These are phyloP conservation scores for Telenomus remus DNA, from an alignment of 1,140 invertebrate species.

Conservation along the genomic window DNA sequence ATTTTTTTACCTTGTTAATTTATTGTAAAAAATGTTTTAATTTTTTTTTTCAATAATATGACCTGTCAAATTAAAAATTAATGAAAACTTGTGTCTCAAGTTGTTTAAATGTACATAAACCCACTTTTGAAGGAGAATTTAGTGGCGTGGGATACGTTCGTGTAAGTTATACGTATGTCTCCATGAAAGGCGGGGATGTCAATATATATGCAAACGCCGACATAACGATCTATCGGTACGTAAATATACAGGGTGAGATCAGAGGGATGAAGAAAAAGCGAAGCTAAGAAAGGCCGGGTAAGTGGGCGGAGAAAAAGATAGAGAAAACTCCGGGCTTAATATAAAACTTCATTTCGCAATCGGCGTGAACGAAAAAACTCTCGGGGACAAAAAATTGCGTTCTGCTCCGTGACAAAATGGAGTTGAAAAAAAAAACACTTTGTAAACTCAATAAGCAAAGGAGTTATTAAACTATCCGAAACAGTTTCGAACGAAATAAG, in stretches of 20 bases:
- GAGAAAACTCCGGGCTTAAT: conserved; percentile 71
- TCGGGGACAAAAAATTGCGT: conserved; percentile 61
- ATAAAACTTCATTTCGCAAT: conserved; percentile 76
- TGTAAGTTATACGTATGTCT: conserved; percentile 57
- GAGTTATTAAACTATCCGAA: neutral
- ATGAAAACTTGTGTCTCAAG: conserved; percentile 36
- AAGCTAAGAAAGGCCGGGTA: conserved; percentile 59
- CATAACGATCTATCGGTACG: conserved; percentile 75
- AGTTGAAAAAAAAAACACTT: conserved; percentile 3
- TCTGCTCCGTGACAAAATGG: conserved; percentile 16
- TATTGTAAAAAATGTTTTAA: neutral
- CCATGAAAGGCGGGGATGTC: conserved; percentile 65
- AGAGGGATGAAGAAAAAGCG: conserved; percentile 55
- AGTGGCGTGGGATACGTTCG: conserved; percentile 49
- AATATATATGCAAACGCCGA: conserved; percentile 75
- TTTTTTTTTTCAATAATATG: neutral
- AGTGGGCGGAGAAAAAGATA: conserved; percentile 61
- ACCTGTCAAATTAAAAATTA: conserved; percentile 34
- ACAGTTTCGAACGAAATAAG: too few species aligned
- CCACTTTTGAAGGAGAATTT: conserved; percentile 40
- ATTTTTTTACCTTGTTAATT: conserved; percentile 1
- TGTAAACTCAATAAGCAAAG: conserved; percentile 4
- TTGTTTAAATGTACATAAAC: conserved; percentile 52
- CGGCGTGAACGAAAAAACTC: conserved; percentile 67
- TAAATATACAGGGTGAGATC: conserved; percentile 70